Base-by-base conservation (phyloP, 2,113 vertebrate genomes). In the Malurus elegans region DNA sequence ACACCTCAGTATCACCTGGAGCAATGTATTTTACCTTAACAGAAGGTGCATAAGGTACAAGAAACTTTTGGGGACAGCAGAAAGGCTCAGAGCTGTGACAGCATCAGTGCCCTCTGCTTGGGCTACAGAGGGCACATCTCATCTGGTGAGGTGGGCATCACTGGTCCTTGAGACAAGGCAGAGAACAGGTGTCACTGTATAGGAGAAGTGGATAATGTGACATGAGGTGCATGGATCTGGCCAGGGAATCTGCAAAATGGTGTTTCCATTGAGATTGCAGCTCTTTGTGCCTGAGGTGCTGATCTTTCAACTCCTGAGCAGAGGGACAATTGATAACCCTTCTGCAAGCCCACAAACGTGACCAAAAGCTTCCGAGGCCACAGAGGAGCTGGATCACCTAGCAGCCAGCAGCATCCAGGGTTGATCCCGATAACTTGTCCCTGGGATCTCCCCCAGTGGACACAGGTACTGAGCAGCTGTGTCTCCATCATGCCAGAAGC, bases 41-140 rank as follows among this genome's bases (percentile, higher is more conserved):
- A 12, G 11, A 88, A 91, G 25, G 17, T 79, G 34, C 25, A 60
- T 13, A 86, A 92, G 23, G 17, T 79, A 34, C 25, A 60, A 56
- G 44, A 85, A 81, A 75, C 7, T 61, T 70, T 5, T 28, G 6
- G n/a, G 25, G 25, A 28, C 26, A 18, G 28, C 45, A 74, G 45
- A 78, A 60, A n/a, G 18, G 10, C 42, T 65, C 1, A 0, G 36
- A 45, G 32, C 19, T 47, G 44, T 10, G 20, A 19, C 32, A 65
- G 48, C 12, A 11, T 3, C 40, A 18, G 15, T 78, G 18, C 40
- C 17, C 17, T 11, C 8, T 18, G 34, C 93, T 95, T 92, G 61
- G 95, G 92, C 95, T 98, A 97, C 97, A 84, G 62, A 74, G 81
- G 95, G 97, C 95, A 96, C 97, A 97, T 97, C 98, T 98, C 79